Evolutionary conservation across 2,888 invertebrate genomes (phyloP).

Genomic region (Serripes groenlandicus): DNA sequence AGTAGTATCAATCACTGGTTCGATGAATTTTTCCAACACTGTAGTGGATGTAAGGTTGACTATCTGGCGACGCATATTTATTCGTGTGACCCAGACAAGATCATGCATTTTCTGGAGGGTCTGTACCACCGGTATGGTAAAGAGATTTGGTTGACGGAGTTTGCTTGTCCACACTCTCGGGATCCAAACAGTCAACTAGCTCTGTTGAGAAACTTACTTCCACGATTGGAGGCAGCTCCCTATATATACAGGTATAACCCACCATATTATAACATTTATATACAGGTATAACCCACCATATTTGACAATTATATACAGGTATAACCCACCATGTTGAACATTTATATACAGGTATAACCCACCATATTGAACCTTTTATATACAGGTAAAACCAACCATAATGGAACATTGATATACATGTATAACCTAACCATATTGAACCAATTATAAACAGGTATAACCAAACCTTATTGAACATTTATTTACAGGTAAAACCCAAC

Average conservation of each 20-base stretch:
- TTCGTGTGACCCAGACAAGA: constrained; percentile 59
- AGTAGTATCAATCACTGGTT: constrained; percentile 57
- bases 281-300: no score
- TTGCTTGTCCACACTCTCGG: constrained; percentile 61
- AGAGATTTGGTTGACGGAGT: constrained; percentile 70
- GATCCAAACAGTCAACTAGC: constrained; percentile 45
- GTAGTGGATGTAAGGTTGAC: constrained; percentile 66
- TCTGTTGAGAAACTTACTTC: constrained; percentile 64
- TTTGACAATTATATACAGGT: neutral
- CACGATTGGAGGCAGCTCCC: constrained; percentile 55
- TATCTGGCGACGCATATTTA: constrained; percentile 69
- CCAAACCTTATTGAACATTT: neutral
- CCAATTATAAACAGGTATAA: neutral
- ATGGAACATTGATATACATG: no score
- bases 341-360: neutral
- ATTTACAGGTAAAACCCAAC: neutral
- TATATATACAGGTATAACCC: constrained; percentile 58
- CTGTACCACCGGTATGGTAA: constrained; percentile 62
- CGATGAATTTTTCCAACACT: constrained; percentile 66
- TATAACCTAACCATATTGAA: no score
- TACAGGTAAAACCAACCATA: no score
- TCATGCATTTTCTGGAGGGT: constrained; percentile 57
- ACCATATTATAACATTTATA: no score
- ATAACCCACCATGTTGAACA: neutral
- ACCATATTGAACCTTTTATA: neutral